A percentile compares a stretch with the other conserved stretches of the same genome.
Evolutionary conservation across 2,113 vertebrate genomes (phyloP).

Genomic region (Ovis aries): ARS-UI_Ramb_v3.0 NC_056059.1:49199501-49200000

Average conservation of each 20-base stretch:
- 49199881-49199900: not conserved
- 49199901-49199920: not conserved
- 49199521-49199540: not conserved
- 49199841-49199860: not conserved
- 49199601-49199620: not conserved
- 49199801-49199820: not conserved
- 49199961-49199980: not conserved
- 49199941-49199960: not conserved
- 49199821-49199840: not conserved
- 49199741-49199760: not conserved
- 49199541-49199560: not conserved
- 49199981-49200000: not conserved
- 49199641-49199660: not conserved
- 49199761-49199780: not conserved
- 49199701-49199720: not conserved
- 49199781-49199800: not conserved
- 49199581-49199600: not conserved
- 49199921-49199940: not conserved
- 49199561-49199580: not conserved
- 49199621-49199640: accelerated
- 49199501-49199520: not conserved
- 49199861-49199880: not conserved
- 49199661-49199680: not conserved
- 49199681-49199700: not conserved
- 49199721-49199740: not conserved